Evolutionary conservation across 1,140 invertebrate species (phyloP).

Genomic region (Anastrepha ludens): DNA sequence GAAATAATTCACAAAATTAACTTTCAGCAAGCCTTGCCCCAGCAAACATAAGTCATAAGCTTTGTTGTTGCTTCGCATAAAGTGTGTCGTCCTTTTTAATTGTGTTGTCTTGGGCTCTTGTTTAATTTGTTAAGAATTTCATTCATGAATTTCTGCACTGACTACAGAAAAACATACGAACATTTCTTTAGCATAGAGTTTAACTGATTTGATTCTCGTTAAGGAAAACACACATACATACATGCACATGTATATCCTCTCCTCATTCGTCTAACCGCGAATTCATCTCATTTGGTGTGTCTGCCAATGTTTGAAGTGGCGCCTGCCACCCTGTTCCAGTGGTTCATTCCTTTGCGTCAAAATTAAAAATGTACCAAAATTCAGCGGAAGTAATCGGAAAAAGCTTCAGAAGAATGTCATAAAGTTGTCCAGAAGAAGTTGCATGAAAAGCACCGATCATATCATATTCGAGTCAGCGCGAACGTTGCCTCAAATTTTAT

Average conservation of each 20-base stretch:
- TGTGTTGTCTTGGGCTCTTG: neutral
- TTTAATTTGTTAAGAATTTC: neutral
- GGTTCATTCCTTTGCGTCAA: slow-evolving; percentile 27
- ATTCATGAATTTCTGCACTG: slow-evolving; percentile 3
- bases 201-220: neutral
- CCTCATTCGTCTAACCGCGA: slow-evolving; percentile 1
- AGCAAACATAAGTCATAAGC: too few species aligned
- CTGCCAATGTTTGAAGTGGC: neutral
- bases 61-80: neutral
- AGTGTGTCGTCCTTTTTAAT: neutral
- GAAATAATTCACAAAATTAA: too few species aligned
- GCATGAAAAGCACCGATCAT: neutral
- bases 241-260: neutral
- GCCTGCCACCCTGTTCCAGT: slow-evolving; percentile 9
- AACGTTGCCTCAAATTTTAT: neutral
- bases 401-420: slow-evolving; percentile 23
- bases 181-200: neutral
- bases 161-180: neutral
- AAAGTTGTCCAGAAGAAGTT: neutral
- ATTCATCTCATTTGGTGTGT: neutral
- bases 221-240: neutral
- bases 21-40: too few species aligned
- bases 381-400: slow-evolving; percentile 14
- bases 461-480: neutral
- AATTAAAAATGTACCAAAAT: slow-evolving; percentile 28